Base-by-base conservation (phyloP, 2,797 vertebrate species). In the Sebastes matsubarae region DNA sequence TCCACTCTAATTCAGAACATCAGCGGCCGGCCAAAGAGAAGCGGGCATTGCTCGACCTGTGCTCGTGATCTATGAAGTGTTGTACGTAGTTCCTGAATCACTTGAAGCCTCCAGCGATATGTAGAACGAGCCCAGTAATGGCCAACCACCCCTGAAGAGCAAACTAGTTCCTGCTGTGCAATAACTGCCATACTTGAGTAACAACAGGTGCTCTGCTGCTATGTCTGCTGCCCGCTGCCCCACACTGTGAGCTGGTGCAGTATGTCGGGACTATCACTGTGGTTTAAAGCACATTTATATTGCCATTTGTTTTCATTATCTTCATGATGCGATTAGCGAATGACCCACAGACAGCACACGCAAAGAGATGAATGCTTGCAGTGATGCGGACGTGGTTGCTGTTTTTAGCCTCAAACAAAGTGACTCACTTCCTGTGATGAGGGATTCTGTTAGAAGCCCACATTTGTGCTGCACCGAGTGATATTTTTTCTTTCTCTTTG, bases 151-250 rank as follows among this genome's bases (percentile, higher is more conserved):
- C 77, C 68, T 24, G 70, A 81, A 78, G 75, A 87, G 63, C 77
- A 90, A 88, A 90, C 74, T 25, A 86, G 67, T 64, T 88, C 82
- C 88, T 82, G 77, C 57, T 81, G 85, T 65, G 64, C 59, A 63
- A 54, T 71, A 77, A 83, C 58, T 3, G 46, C 77, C 38, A 27
- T 16, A 52, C 68, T 58, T 89, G 83, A 91, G 82, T 27, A 76
- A 79, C 84, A 81, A 80, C 89, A 89, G 90, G 85, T 90, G 84
- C 80, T 83, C 61, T 5, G 4, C 12, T 29, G 42, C 42, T 46
- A 18, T 13, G 38, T 75, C 72, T 79, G 78, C 76, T 24, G 71
- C 67, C 30, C n/a, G 78, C 76, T 34, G 71, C 67, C 30, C n/a
- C 13, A 1, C 63, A 36, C 25, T 24, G 34, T 13, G 55, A 69